These are phyloP conservation scores for Heptranchias perlo DNA, from an alignment of 2,113 vertebrate species.

Conservation along the genomic window DNA sequence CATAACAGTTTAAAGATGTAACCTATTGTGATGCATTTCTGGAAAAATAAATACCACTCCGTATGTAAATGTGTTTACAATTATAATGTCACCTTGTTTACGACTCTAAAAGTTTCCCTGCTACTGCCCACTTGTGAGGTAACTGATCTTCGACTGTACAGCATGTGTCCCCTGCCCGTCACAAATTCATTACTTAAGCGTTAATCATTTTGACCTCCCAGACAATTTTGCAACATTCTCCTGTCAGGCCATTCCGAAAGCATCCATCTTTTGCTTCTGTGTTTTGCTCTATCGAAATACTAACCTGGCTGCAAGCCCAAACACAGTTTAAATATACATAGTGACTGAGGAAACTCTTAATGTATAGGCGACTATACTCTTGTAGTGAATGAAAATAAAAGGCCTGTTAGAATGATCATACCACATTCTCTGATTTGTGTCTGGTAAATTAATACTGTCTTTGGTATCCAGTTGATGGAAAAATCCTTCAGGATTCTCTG, in stretches of 20 bases:
- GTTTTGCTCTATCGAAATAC: not conserved
- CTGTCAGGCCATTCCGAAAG: not conserved
- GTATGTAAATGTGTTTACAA: not conserved
- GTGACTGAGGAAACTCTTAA: not conserved
- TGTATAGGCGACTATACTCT: not conserved
- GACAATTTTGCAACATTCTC: not conserved
- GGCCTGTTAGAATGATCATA: not conserved
- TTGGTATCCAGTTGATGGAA: not conserved
- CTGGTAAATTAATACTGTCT: not conserved
- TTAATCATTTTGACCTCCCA: not conserved
- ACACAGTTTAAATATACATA: not conserved
- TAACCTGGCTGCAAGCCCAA: not conserved
- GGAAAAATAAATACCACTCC: not conserved
- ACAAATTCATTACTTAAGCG: not conserved
- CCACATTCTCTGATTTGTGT: not conserved
- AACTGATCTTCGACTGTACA: not conserved
- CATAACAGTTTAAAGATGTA: not conserved
- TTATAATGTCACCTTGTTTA: too few relatives aligned
- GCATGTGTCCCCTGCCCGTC: not conserved
- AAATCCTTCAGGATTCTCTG: not conserved
- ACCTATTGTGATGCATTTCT: not conserved
- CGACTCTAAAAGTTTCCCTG: too few relatives aligned
- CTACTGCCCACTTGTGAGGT: not conserved
- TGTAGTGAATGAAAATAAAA: not conserved
- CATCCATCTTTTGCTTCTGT: not conserved